Percentiles rank a stretch among this genome's conserved stretches.
These are phyloP conservation scores for Notothenia rossii DNA, from an alignment of 2,113 vertebrate genomes.

Conservation along the genomic window DNA sequence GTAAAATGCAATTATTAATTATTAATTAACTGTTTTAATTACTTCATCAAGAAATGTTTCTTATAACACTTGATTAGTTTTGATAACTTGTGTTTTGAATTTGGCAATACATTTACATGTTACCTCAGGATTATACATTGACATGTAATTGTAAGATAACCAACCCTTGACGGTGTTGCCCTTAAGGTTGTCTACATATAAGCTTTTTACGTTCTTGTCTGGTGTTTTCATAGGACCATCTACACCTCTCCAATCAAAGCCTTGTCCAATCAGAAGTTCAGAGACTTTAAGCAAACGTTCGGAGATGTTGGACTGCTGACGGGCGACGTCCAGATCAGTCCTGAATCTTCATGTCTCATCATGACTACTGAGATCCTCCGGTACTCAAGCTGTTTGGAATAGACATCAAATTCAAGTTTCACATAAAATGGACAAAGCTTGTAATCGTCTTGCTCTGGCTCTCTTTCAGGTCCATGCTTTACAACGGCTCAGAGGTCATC, in stretches of 20 bases:
- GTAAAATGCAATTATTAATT: no score
- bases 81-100: no score
- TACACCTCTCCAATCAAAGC: constrained; percentile 96
- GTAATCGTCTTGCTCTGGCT: background rate
- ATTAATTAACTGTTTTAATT: no score
- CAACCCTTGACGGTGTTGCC: no score
- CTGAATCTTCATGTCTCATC: constrained; percentile 92
- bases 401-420: background rate
- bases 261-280: constrained; percentile 95
- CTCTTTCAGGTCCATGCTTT: constrained; percentile 90
- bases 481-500: constrained; percentile 93
- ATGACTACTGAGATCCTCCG: constrained; percentile 96
- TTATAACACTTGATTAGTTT: no score
- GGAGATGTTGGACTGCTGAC: constrained; percentile 92
- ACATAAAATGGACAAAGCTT: background rate
- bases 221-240: constrained; percentile 85
- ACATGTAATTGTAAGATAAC: no score
- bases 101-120: no score
- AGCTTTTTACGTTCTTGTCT: background rate
- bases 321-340: constrained; percentile 91
- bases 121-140: no score
- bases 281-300: constrained; percentile 92
- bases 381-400: constrained; percentile 52
- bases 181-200: no score
- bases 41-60: no score